Evolutionary conservation across 2,113 vertebrate genomes (phyloP).

Genomic region (Sturnus vulgaris): DNA sequence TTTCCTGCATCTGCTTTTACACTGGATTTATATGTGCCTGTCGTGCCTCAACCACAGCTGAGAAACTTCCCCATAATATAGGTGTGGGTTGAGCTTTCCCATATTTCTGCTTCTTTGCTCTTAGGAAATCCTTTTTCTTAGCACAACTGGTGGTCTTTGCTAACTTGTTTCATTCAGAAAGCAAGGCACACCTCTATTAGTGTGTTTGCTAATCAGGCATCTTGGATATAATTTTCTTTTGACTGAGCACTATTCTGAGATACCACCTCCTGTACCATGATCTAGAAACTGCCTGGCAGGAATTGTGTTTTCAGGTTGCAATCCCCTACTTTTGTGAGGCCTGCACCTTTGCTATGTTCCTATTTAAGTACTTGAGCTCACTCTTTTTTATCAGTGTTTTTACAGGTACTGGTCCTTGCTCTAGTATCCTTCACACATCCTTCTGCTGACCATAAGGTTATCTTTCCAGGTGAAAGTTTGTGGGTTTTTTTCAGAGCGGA

Average conservation of each 20-base stretch:
- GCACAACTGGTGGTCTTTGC: not conserved
- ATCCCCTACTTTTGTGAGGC: not conserved
- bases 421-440: not conserved
- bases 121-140: not conserved
- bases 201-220: not conserved
- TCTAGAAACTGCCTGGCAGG: not conserved
- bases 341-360: not conserved
- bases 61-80: not conserved
- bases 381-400: not conserved
- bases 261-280: not conserved
- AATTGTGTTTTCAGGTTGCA: not conserved
- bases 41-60: not conserved
- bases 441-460: not conserved
- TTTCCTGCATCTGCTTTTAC: not conserved
- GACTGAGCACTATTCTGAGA: not conserved
- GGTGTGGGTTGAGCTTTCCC: not conserved
- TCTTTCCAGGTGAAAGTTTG: not conserved
- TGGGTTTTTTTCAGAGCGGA: not conserved
- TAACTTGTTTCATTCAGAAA: not conserved
- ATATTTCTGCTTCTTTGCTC: not conserved
- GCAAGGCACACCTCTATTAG: not conserved
- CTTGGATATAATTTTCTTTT: not conserved
- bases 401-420: accelerated
- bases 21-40: not conserved
- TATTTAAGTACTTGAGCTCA: not conserved